These are phyloP conservation scores for Eupithecia insigniata DNA, from an alignment of 2,888 invertebrate species.

Conservation along the genomic window DNA sequence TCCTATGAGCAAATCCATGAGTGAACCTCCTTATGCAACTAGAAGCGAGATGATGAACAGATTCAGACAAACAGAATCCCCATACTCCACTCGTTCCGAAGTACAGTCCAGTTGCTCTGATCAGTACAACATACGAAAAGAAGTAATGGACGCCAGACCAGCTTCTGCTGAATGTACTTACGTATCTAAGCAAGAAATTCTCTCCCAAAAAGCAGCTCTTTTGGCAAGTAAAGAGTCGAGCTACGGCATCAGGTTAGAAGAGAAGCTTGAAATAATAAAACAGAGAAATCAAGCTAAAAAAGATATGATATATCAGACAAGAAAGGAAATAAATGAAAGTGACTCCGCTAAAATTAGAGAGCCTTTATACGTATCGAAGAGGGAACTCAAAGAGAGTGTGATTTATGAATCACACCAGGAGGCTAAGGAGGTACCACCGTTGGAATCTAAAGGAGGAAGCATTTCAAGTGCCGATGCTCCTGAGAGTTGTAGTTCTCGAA, in stretches of 20 bases:
- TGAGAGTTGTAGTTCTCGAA: constrained; percentile 67
- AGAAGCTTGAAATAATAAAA: constrained; percentile 81
- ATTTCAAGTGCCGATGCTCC: constrained; percentile 40
- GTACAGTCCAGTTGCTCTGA: constrained; percentile 79
- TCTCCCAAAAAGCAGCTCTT: constrained; percentile 79
- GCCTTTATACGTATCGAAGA: constrained; percentile 80
- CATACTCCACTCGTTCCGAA: constrained; percentile 71
- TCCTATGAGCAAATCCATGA: constrained; percentile 79
- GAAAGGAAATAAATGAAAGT: constrained; percentile 78
- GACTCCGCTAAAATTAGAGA: constrained; percentile 76
- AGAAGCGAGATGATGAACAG: constrained; percentile 78
- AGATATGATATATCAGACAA: constrained; percentile 81
- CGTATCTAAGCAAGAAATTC: constrained; percentile 80
- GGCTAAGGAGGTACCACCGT: constrained; percentile 63
- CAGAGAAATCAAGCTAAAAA: constrained; percentile 82
- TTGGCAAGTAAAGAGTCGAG: constrained; percentile 75
- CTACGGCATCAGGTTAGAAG: constrained; percentile 72
- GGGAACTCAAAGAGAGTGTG: constrained; percentile 80
- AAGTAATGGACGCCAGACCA: constrained; percentile 68
- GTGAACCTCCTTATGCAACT: constrained; percentile 78
- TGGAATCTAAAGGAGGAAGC: constrained; percentile 28
- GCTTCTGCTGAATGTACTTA: constrained; percentile 80
- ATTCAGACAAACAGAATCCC: constrained; percentile 70
- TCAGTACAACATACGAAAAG: constrained; percentile 63
- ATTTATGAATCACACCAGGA: constrained; percentile 82